A percentile compares a stretch with the other conserved stretches of the same genome.
These are phyloP conservation scores for Drosophila lacteicornis DNA, from an alignment of 1,140 invertebrate species.

Conservation along the genomic window DNA sequence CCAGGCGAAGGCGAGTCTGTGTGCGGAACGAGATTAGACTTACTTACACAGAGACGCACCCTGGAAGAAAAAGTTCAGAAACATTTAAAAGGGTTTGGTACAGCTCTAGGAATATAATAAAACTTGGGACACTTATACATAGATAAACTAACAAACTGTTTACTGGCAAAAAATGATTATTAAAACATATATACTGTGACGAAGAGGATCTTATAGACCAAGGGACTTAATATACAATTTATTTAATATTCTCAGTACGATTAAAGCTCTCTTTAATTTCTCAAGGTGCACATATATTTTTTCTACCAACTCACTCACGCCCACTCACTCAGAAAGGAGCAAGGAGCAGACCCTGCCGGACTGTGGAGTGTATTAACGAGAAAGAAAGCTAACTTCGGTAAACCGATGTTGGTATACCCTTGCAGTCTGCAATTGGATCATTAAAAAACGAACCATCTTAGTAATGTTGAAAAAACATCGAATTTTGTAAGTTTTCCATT, in stretches of 20 bases:
- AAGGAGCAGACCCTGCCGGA: conserved; percentile 9
- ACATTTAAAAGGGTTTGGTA: background rate
- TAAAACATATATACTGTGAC: too few species aligned
- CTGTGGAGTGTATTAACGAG: conserved; percentile 34
- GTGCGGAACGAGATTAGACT: conserved; percentile 42
- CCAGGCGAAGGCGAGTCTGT: conserved; percentile 22
- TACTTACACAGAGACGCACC: background rate
- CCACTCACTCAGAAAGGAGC: conserved; percentile 14
- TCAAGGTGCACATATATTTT: background rate
- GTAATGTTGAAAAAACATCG: too few species aligned
- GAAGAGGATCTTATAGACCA: too few species aligned
- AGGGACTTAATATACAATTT: too few species aligned
- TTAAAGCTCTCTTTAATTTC: background rate
- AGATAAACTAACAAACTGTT: too few species aligned
- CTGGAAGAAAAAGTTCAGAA: conserved; percentile 1
- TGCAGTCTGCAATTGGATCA: too few species aligned
- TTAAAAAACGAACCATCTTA: too few species aligned
- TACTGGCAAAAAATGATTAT: too few species aligned
- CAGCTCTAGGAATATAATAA: background rate
- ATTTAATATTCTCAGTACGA: background rate
- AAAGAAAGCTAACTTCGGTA: too few species aligned
- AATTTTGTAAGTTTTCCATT: too few species aligned
- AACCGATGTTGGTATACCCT: too few species aligned
- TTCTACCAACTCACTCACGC: conserved; percentile 5
- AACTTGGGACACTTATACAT: background rate